Conservation (phyloP, 2,797 vertebrate genomes). For the Distichodus sexfasciatus region DNA sequence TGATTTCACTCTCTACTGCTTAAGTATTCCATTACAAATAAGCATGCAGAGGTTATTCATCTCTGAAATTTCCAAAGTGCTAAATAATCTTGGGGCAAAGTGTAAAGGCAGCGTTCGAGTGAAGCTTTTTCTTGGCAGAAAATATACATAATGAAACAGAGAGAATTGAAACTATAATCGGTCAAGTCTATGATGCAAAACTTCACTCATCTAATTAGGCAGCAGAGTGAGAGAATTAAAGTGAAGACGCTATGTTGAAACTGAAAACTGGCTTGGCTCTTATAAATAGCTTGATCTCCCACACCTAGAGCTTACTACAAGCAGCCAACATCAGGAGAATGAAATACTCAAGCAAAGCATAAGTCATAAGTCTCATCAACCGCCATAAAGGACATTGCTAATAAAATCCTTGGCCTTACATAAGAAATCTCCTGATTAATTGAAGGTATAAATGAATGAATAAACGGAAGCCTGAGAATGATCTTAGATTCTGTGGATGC, state of each 20-base stretch:
- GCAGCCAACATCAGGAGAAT: slow-evolving; percentile 70
- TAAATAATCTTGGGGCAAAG: slow-evolving; percentile 29
- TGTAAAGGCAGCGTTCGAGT: slow-evolving; percentile 24
- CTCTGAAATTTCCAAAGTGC: slow-evolving; percentile 30
- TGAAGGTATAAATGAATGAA: slow-evolving; percentile 74
- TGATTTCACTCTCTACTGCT: slow-evolving; percentile 30
- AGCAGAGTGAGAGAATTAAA: slow-evolving; percentile 50
- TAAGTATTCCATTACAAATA: slow-evolving; percentile 43
- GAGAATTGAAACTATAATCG: slow-evolving; percentile 69
- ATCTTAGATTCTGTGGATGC: slow-evolving; percentile 59
- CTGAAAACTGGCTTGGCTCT: slow-evolving; percentile 50
- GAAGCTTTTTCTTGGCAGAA: slow-evolving; percentile 48
- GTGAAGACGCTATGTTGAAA: slow-evolving; percentile 58
- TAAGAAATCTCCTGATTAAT: slow-evolving; percentile 79
- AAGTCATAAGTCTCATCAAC: slow-evolving; percentile 82
- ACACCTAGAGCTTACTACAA: slow-evolving; percentile 72
- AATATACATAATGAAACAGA: slow-evolving; percentile 65
- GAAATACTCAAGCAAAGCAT: slow-evolving; percentile 79
- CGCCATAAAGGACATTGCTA: slow-evolving; percentile 78
- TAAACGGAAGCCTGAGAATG: slow-evolving; percentile 71
- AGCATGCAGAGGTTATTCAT: slow-evolving; percentile 32
- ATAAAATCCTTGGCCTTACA: slow-evolving; percentile 79
- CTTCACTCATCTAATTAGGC: slow-evolving; percentile 21
- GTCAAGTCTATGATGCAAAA: slow-evolving; percentile 55
- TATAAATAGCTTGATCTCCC: slow-evolving; percentile 46